Conservation (phyloP, 2,113 vertebrate genomes). For the Hystrix brachyura region DNA sequence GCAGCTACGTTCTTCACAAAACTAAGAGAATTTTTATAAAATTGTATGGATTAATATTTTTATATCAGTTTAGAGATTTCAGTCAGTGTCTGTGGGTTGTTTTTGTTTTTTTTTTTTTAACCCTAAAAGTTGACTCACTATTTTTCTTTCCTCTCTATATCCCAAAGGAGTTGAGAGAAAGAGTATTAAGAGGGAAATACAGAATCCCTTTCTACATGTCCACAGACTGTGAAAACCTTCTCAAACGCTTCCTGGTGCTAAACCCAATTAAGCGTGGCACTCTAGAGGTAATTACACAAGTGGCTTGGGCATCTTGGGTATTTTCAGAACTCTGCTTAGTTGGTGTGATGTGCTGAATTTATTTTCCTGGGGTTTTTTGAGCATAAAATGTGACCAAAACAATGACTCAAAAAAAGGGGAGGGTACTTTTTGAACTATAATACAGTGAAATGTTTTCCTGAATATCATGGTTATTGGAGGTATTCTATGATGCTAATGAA, state of each 20-base stretch:
- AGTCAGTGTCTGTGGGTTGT: neutral
- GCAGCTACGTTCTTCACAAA: neutral
- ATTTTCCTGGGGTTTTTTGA: neutral
- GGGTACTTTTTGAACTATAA: slow-evolving; percentile 2
- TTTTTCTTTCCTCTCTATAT: slow-evolving; percentile 64
- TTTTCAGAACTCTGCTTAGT: slow-evolving; percentile 20
- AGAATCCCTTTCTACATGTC: slow-evolving; percentile 99
- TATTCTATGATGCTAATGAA: slow-evolving; percentile 49
- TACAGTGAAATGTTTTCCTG: neutral
- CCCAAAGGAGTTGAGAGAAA: slow-evolving; percentile 95
- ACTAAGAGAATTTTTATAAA: neutral
- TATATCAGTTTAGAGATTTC: neutral
- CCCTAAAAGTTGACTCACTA: slow-evolving; percentile 8
- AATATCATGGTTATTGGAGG: neutral
- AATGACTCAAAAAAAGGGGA: neutral
- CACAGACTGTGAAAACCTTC: slow-evolving; percentile 99
- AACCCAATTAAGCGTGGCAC: slow-evolving; percentile 98
- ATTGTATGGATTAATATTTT: neutral
- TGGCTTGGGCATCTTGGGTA: neutral
- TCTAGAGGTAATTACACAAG: slow-evolving; percentile 94
- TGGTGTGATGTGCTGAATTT: neutral
- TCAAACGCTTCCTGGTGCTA: slow-evolving; percentile 99
- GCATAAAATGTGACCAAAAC: neutral
- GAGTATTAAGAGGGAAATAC: slow-evolving; percentile 98
- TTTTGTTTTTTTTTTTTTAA: neutral